A percentile compares a stretch with the other conserved stretches of the same genome.
These are phyloP conservation scores for Drosophila incognita DNA, from an alignment of 2,888 invertebrate genomes.

Conservation along the genomic window DNA sequence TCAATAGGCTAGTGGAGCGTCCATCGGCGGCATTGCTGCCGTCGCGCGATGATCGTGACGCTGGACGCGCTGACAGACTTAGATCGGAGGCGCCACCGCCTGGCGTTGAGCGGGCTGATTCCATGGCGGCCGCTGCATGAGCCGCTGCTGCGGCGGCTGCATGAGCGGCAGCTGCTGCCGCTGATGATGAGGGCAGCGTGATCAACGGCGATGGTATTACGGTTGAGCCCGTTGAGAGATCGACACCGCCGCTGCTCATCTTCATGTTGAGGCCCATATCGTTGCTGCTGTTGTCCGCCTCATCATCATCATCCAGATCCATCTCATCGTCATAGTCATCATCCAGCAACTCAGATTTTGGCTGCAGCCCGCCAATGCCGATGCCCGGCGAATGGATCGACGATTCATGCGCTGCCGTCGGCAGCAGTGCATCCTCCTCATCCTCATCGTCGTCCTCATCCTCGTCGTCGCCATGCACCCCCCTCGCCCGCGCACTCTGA, in stretches of 20 bases:
- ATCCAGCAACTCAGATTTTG: constrained; percentile 75
- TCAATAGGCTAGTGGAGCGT: constrained; percentile 72
- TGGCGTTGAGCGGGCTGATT: constrained; percentile 82
- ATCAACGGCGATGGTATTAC: constrained; percentile 77
- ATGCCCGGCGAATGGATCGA: constrained; percentile 43
- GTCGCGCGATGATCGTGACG: constrained; percentile 70
- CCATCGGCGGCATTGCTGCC: constrained; percentile 71
- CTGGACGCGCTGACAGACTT: constrained; percentile 67
- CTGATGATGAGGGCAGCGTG: constrained; percentile 59
- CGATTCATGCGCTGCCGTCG: constrained; percentile 49
- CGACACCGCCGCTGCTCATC: constrained; percentile 83
- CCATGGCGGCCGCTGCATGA: constrained; percentile 62
- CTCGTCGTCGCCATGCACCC: constrained; percentile 43
- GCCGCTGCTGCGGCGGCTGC: constrained; percentile 52
- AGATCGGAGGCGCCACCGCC: constrained; percentile 70
- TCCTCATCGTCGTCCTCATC: constrained; percentile 61
- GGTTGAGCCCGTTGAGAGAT: constrained; percentile 81
- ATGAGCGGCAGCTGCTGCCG: constrained; percentile 58
- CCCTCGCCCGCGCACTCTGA: constrained; percentile 50
- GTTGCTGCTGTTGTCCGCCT: constrained; percentile 87
- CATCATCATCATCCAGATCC: constrained; percentile 86
- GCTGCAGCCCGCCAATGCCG: constrained; percentile 42
- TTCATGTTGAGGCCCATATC: constrained; percentile 88
- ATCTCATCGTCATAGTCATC: constrained; percentile 82
- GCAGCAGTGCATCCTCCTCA: constrained; percentile 50